Percentiles rank a stretch among this genome's conserved stretches.
phyloP scores from a whole-genome alignment of 1,140 invertebrate genomes.

The Steinernema khuongi region DNA sequence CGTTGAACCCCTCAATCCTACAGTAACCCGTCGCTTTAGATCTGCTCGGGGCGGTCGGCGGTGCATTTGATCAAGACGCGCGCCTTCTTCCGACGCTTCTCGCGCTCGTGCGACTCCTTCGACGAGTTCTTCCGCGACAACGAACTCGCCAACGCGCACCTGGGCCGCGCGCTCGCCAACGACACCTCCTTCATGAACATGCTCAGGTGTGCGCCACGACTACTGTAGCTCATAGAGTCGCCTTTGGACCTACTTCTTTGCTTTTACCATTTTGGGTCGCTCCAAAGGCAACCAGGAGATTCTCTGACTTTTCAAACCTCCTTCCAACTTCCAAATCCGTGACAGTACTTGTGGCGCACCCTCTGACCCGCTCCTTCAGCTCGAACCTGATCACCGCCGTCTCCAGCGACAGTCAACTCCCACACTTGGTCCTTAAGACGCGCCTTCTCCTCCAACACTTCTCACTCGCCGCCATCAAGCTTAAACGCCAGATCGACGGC shows the following conservation, averaged over 20 bases:
- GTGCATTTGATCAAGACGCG: slow-evolving; percentile 37
- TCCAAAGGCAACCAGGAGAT: no score
- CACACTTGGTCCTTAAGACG: slow-evolving; percentile 55
- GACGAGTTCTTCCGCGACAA: slow-evolving; percentile 22
- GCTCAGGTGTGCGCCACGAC: slow-evolving; percentile 21
- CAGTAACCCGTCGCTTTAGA: slow-evolving; percentile 19
- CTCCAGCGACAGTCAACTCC: slow-evolving; percentile 43
- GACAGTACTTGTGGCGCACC: not conserved
- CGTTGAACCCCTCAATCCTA: not conserved
- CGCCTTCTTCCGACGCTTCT: slow-evolving; percentile 46
- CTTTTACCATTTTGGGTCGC: no score
- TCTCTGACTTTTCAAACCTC: no score
- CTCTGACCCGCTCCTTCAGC: slow-evolving; percentile 17
- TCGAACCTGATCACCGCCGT: slow-evolving; percentile 40
- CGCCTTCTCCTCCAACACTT: slow-evolving; percentile 56
- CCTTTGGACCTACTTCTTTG: no score
- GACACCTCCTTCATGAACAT: slow-evolving; percentile 54
- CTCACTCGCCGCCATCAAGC: slow-evolving; percentile 51
- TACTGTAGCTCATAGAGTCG: no score
- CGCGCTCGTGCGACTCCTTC: slow-evolving; percentile 37
- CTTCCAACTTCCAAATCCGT: not conserved
- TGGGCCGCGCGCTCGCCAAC: slow-evolving; percentile 49
- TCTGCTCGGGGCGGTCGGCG: slow-evolving; percentile 33
- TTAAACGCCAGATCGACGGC: slow-evolving; percentile 31
- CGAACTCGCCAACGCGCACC: not conserved